Evolutionary conservation across 2,888 invertebrate species (phyloP), one percentile per base, ranked within the genome.

Genomic region (Pegoplata infirma): DNA sequence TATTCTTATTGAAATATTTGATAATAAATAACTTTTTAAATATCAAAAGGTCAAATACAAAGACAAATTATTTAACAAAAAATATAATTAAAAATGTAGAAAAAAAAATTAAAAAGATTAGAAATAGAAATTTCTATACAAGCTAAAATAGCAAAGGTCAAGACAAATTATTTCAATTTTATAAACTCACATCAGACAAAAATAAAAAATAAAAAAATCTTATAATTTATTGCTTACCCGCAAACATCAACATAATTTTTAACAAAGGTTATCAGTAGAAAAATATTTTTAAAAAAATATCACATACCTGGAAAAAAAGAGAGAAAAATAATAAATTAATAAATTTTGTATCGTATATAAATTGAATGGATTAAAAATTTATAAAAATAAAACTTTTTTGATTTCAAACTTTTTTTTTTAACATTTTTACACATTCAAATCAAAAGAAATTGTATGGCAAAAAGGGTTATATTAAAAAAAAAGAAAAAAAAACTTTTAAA

Each of bases 221-320:
- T n/a, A n/a, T n/a, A 49, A 23, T 25, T 47, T 17, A n/a, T 8
- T 17, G 16, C 25, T 53, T 53, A 49, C 49, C 49, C 49, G 8
- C 12, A 53, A 53, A 53, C 21, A 7, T 46, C 16, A 7, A n/a
- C n/a, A 21, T 19, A 19, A n/a, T 23, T 51, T 21, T 51, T 51
- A 2, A 4, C 36, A 55, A 53, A 55, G 53, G 55, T 55, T 55
- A 55, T 55, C 55, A 28, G 28, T 14, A 12, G 1, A 16, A 28
- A 7, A 28, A 17, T 16, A 16, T 53, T 10, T 16, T 12, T 40
- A 12, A 5, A n/a, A 40, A 10, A 28, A 28, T 28, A 53, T 23
- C 36, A 67, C 66, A 67, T 67, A 67, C 66, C 66, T 67, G 55
- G 16, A 67, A 67, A 0, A 32, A 32, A 49, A 59, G n/a, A 32